Evolutionary conservation across 23 tunicate species (phyloP), one percentile per base, ranked within the genome.

Genomic region (Aplidium turbinatum): DNA sequence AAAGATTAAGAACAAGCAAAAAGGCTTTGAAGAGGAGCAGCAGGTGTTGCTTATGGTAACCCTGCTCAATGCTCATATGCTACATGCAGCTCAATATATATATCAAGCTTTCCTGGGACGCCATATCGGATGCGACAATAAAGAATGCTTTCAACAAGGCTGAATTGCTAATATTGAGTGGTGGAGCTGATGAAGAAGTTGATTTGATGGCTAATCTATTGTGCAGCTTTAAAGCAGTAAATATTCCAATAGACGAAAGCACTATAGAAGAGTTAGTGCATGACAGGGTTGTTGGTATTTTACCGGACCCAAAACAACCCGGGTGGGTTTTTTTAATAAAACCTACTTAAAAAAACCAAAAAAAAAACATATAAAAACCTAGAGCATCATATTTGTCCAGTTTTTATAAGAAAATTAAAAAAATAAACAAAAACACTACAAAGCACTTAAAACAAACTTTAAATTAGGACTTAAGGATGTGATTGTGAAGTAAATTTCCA

Each of bases 21-120:
- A 73, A 73, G 79, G 47, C 29, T 73, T 19, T 47, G 36, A 30
- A 73, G 77, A 35, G 79, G 79, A 7, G 66, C 66, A 73, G 79
- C 76, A 38, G 82, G 82, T 38, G 76, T 76, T 24, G 82, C 57
- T 76, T 74, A 57, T 62, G 74, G 82, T 11, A 65, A 40, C 72
- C 57, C 75, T 65, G 75, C 82, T 76, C n/a, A n/a, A n/a, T n/a
- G n/a, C n/a, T n/a, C 57, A 62, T 42, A 16, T 76, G 57, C 57
- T 64, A 34, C 57, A 76, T 65, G 82, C 76, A 47, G 76, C 58
- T 70, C 58, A 70, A 47, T 70, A 28, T n/a, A n/a, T n/a, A n/a
- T 47, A 48, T 70, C 13, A 66, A 66, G 72, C 51, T 38, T 47
- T 34, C 76, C 36, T 70, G 76, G 76, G 76, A 47, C 47, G 36